Evolutionary conservation across 2,113 vertebrate species (phyloP), one percentile per base, ranked within the genome.

Genomic region (Caranx melampygus): DNA sequence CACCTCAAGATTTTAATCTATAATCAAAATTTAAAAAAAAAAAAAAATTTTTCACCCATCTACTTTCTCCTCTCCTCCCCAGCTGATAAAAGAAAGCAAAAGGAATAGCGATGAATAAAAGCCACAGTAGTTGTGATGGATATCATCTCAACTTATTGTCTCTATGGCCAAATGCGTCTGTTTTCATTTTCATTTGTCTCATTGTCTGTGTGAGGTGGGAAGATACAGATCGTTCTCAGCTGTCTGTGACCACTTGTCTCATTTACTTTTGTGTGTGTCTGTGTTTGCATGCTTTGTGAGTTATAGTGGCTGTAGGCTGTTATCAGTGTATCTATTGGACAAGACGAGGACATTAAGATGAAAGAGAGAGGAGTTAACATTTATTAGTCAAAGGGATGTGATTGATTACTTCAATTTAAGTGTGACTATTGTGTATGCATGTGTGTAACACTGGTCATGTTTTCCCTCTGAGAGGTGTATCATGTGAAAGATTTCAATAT

Each of bases 91-190:
- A 62, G 20, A 62, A 78, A 65, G 60, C 65, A 68, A 37, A 66
- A 80, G 88, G 88, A 59, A 60, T 59, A 21, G 59, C 75, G 11
- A 47, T 72, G 77, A 73, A 81, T 87, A 74, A 82, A 58, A 52
- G 14, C 81, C 65, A 44, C 21, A 76, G 40, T 44, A 61, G 47
- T 37, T 59, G 54, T 72, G 84, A 88, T 90, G 60, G 65, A 64
- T 58, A 90, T 91, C 86, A 26, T 65, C 69, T 66, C 72, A 45
- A 69, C 31, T 82, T 84, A 89, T 89, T 88, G 84, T 91, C 74
- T 73, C 79, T 68, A 60, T 42, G 42, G 67, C 80, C 66, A 74
- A 61, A 63, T 26, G 31, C 35, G 66, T 69, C 49, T 77, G 54
- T 65, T 79, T 69, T 79, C 65, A 79, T 66, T 87, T 89, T 58